These are phyloP conservation scores for Bombus superbus DNA, from an alignment of 1,140 invertebrate species.

Conservation along the genomic window DNA sequence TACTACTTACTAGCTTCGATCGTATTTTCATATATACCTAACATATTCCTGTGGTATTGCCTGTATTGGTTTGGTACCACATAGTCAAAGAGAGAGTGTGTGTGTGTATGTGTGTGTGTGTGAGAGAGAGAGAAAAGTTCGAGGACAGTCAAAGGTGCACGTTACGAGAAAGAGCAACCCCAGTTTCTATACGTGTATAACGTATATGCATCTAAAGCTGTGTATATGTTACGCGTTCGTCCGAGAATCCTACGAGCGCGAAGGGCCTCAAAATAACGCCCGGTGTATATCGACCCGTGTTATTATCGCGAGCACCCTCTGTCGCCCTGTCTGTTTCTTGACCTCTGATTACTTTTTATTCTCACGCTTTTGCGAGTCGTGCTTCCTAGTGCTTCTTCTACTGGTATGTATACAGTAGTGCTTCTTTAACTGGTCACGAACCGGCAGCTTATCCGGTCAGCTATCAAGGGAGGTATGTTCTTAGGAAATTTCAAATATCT, in stretches of 20 bases:
- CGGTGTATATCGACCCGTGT: slow-evolving; percentile 66
- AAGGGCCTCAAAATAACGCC: slow-evolving; percentile 59
- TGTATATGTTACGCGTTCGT: neutral
- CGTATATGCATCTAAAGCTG: neutral
- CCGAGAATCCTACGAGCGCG: slow-evolving; percentile 34
- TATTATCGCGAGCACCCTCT: slow-evolving; percentile 64
- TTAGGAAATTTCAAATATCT: neutral
- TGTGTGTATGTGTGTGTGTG: neutral
- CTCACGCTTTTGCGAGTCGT: slow-evolving; percentile 28
- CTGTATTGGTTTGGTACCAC: slow-evolving; percentile 12
- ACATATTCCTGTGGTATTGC: neutral
- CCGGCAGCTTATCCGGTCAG: neutral
- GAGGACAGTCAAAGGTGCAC: slow-evolving; percentile 26
- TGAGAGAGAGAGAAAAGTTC: slow-evolving; percentile 13
- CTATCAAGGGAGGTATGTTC: neutral
- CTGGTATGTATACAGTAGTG: neutral
- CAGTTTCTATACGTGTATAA: neutral
- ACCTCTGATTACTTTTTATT: slow-evolving; percentile 53
- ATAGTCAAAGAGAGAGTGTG: neutral
- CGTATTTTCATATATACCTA: neutral
- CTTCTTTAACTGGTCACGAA: neutral
- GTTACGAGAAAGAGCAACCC: slow-evolving; percentile 4
- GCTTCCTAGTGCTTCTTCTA: slow-evolving; percentile 13
- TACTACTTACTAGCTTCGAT: slow-evolving; percentile 7
- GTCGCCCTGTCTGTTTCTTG: slow-evolving; percentile 55